These are phyloP conservation scores for Oceanites oceanicus DNA, from an alignment of 2,113 vertebrate genomes.

Conservation along the genomic window DNA sequence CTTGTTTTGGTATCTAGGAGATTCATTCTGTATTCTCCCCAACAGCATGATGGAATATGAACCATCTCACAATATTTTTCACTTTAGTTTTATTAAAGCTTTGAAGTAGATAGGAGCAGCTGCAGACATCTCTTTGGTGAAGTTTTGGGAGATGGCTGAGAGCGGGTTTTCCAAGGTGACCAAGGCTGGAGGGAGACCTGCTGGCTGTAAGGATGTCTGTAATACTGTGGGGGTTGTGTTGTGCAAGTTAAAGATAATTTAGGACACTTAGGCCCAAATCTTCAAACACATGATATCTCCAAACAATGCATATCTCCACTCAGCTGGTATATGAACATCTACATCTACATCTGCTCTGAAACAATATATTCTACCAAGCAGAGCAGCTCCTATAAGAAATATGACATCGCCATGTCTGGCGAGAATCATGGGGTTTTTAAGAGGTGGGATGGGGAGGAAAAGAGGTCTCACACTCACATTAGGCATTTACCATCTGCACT, in stretches of 20 bases:
- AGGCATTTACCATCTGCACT: neutral
- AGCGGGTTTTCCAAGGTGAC: neutral
- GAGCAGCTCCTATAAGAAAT: neutral
- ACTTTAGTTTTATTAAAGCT: neutral
- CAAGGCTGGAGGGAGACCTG: neutral
- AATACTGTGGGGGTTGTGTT: neutral
- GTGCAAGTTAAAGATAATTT: neutral
- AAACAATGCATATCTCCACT: neutral
- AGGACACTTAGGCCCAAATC: neutral
- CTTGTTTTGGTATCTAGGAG: neutral
- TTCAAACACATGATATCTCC: neutral
- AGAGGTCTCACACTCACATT: neutral
- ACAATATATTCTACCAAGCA: neutral
- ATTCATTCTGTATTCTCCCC: neutral
- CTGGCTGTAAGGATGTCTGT: neutral
- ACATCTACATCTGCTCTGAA: neutral
- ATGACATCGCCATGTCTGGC: neutral
- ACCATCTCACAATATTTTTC: neutral
- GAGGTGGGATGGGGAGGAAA: neutral
- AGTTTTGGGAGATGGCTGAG: neutral
- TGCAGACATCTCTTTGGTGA: neutral
- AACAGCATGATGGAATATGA: neutral
- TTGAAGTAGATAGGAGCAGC: neutral
- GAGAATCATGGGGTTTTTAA: neutral
- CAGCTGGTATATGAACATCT: neutral